Percentiles rank a stretch among this genome's conserved stretches.
phyloP scores from a whole-genome alignment of 1,140 invertebrate species.

The Gonioctena quinquepunctata region DNA sequence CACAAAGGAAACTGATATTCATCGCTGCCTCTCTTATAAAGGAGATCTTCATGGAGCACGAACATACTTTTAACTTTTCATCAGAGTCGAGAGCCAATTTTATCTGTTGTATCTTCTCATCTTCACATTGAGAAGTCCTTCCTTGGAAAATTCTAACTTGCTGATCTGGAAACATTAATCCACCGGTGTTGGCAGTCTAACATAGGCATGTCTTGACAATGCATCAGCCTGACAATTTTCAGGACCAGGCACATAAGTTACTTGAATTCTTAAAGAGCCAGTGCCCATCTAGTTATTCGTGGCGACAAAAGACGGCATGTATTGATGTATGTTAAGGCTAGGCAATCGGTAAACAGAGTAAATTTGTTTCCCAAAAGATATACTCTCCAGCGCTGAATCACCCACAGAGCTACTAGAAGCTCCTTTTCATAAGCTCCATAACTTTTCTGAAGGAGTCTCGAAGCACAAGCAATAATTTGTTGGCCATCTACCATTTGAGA shows the following conservation, averaged over 20 bases:
- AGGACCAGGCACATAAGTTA: conserved; percentile 1
- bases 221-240: conserved; percentile 9
- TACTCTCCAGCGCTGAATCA: not conserved
- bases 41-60: too few species aligned
- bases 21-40: not conserved
- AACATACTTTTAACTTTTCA: too few species aligned
- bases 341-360: not conserved
- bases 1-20: not conserved
- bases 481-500: not conserved
- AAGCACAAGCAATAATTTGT: not conserved
- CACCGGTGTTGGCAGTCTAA: not conserved
- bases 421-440: not conserved
- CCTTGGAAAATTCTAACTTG: not conserved
- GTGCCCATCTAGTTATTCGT: not conserved
- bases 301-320: not conserved
- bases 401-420: not conserved
- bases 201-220: conserved; percentile 2
- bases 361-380: not conserved
- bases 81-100: not conserved
- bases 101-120: not conserved
- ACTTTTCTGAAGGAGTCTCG: not conserved
- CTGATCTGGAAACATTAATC: not conserved
- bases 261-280: not conserved
- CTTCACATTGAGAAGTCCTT: not conserved
- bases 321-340: not conserved